Evolutionary conservation across 2,888 invertebrate species (phyloP), one percentile per base, ranked within the genome.

Genomic region (Trachelus tabidus): DNA sequence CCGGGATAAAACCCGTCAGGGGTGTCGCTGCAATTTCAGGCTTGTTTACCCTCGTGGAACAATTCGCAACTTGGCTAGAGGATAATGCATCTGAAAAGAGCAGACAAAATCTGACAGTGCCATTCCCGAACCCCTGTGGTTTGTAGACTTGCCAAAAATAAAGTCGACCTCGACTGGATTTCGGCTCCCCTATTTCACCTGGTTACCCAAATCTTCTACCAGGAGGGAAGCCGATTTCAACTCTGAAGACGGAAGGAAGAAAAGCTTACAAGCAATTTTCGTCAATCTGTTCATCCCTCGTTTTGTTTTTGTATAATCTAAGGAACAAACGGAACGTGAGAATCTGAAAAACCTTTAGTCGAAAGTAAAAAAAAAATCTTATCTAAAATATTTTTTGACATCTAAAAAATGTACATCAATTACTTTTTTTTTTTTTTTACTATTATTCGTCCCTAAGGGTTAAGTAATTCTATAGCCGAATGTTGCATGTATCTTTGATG

Each of bases 101-200:
- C 56, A 23, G 56, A 56, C 56, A 56, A 23, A 56, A 23, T 15
- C 40, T 78, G 75, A 75, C 75, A 68, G 78, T 77, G 76, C 79
- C 78, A 79, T 56, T 23, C 73, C 77, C 11, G 37, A 76, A 81
- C 79, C 76, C 80, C 77, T 81, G 80, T 77, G 80, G 81, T 71
- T 82, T 82, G 83, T 82, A 76, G 77, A 77, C 79, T 80, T 83
- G 83, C 83, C 83, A 83, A 81, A 81, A 82, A 82, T 82, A 79
- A 83, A 82, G 75, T 81, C 79, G 74, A 78, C 75, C 76, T 75
- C 31, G 75, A 75, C 69, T 34, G 73, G 74, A 56, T 56, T 56
- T 23, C 56, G 9, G 56, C 56, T 23, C 23, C 23, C 56, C 56
- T 56, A 56, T 15, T 23, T 56, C 56, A 56, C 9, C 56, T 9